A percentile compares a stretch with the other conserved stretches of the same genome.
phyloP scores from a whole-genome alignment of 2,888 invertebrate genomes.

The Geotrupes spiniger region DNA sequence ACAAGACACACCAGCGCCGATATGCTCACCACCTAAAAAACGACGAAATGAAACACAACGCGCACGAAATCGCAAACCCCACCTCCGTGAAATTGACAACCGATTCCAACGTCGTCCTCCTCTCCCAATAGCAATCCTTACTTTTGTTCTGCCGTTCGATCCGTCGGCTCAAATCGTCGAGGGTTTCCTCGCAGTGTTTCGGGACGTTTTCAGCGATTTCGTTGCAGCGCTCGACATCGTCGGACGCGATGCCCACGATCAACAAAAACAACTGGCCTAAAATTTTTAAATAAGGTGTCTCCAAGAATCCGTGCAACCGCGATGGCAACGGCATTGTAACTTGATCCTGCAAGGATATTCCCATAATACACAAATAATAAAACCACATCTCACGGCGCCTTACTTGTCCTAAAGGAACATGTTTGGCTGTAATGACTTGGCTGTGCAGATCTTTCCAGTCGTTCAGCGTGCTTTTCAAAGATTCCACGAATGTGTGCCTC shows the following conservation, averaged over 20 bases:
- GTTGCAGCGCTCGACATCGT: slow-evolving; percentile 19
- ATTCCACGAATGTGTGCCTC: slow-evolving; percentile 35
- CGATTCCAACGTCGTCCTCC: slow-evolving; percentile 55
- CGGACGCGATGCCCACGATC: slow-evolving; percentile 31
- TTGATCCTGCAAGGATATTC: slow-evolving; percentile 36
- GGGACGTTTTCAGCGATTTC: slow-evolving; percentile 35
- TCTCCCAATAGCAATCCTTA: slow-evolving; percentile 49
- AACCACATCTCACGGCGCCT: neutral
- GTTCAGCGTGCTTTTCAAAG: slow-evolving; percentile 31
- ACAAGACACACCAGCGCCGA: slow-evolving; percentile 57
- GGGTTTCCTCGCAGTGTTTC: slow-evolving; percentile 41
- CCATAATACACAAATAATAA: slow-evolving; percentile 1
- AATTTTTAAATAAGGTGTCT: slow-evolving; percentile 38
- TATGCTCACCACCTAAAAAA: slow-evolving; percentile 58
- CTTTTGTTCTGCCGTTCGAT: slow-evolving; percentile 48
- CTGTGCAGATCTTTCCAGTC: slow-evolving; percentile 38
- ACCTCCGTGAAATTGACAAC: slow-evolving; percentile 65
- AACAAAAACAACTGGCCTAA: slow-evolving; percentile 38
- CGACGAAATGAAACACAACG: neutral
- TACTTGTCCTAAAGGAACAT: slow-evolving; percentile 26
- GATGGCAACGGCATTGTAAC: slow-evolving; percentile 43
- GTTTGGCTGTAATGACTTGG: slow-evolving; percentile 17
- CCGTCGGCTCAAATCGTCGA: slow-evolving; percentile 6
- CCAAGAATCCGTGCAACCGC: slow-evolving; percentile 39
- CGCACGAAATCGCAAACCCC: neutral